A percentile compares a stretch with the other conserved stretches of the same genome.
Conservation (phyloP, 1,140 invertebrate species). For the Hydropsyche tenuis region DNA sequence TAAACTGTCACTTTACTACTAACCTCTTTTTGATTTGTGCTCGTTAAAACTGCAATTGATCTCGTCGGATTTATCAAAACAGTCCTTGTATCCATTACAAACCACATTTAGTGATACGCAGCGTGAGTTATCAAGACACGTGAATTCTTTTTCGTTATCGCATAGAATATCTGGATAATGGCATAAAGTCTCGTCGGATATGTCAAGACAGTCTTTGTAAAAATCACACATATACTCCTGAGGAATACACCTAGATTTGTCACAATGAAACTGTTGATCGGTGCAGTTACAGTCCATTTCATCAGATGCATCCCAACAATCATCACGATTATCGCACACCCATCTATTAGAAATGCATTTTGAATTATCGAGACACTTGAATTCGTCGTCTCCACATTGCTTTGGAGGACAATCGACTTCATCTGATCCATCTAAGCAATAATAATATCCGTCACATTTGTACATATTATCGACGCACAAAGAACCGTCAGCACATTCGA, state of each 20-base stretch:
- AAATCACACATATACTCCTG: background rate
- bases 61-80: no score
- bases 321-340: slow-evolving; percentile 76
- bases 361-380: slow-evolving; percentile 55
- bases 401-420: background rate
- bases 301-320: slow-evolving; percentile 66
- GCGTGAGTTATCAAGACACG: no score
- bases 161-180: no score
- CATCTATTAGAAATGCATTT: slow-evolving; percentile 74
- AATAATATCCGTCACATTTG: background rate
- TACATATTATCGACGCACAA: slow-evolving; percentile 49
- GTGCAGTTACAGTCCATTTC: slow-evolving; percentile 52
- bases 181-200: background rate
- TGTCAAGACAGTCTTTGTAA: background rate
- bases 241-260: background rate
- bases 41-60: no score
- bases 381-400: slow-evolving; percentile 53
- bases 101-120: no score
- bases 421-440: background rate
- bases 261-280: no score
- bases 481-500: background rate
- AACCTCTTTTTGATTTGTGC: no score
- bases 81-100: no score
- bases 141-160: no score
- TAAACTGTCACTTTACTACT: no score